Evolutionary conservation across 92 coral and sea anemone genomes (phyloP), one percentile per base, ranked within the genome.

Genomic region (Porites divaricata): DNA sequence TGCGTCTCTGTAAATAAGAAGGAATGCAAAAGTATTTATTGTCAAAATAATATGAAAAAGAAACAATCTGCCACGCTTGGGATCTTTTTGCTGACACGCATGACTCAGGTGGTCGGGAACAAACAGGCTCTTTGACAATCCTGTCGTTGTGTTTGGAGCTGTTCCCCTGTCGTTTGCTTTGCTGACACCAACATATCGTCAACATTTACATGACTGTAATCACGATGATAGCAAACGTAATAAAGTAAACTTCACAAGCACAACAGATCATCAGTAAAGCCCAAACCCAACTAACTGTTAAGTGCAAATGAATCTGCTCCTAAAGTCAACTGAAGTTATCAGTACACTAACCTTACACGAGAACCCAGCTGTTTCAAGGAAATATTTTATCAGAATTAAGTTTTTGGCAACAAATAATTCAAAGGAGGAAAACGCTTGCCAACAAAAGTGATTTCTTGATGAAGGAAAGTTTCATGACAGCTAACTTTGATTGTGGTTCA

Each of bases 131-230:
- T 14, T 15, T 65, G 14, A 7, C 22, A 2, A 62, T 66, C 20
- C 24, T 53, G 6, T 35, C 45, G 45, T 23, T 28, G 54, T 48
- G 35, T 22, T 53, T 26, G 11, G 5, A 20, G 20, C 54, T 41
- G 54, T 8, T 17, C 53, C 45, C 6, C 17, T n/a, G 16, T 14
- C 63, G 50, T 65, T 66, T 78, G 62, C 63, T 80, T 70, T 80
- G 53, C 85, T 68, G 76, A 57, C 67, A 56, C 19, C 67, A 69
- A 69, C 7, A 35, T 35, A 53, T 67, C 76, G 67, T 67, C 75
- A 67, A 68, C 75, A 80, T 80, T 80, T 68, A n/a, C n/a, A n/a
- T n/a, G n/a, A n/a, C n/a, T n/a, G n/a, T n/a, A 80, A 74, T 68
- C 57, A 67, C 64, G 53, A 25, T 10, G 25, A 80, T 51, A 80